Conservation (phyloP, 1,140 invertebrate species). For the Liolophura sinensis region DNA sequence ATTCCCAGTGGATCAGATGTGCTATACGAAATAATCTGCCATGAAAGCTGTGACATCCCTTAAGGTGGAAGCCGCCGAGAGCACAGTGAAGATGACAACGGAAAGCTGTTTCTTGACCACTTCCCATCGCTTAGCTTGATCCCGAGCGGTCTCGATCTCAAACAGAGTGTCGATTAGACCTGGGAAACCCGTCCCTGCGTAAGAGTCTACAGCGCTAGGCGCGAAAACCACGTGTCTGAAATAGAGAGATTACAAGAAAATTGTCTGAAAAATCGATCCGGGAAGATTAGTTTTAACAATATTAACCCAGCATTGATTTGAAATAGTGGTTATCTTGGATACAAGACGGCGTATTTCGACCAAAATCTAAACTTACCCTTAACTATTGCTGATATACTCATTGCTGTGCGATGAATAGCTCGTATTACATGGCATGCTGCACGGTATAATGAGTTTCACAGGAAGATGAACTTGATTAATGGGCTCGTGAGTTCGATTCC, state of each 20-base stretch:
- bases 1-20: too few species aligned
- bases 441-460: too few species aligned
- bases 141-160: constrained; percentile 32
- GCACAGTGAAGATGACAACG: constrained; percentile 36
- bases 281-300: background rate
- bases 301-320: too few species aligned
- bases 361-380: too few species aligned
- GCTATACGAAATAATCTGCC: constrained; percentile 9
- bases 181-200: constrained; percentile 57
- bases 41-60: constrained; percentile 38
- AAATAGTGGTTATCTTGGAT: too few species aligned
- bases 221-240: constrained; percentile 58
- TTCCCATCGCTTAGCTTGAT: constrained; percentile 27
- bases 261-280: background rate
- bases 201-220: constrained; percentile 52
- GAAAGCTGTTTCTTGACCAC: constrained; percentile 42
- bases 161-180: constrained; percentile 56
- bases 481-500: too few species aligned
- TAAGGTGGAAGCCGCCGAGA: constrained; percentile 41
- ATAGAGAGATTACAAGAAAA: constrained; percentile 8
- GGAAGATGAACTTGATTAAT: too few species aligned
- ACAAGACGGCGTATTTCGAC: too few species aligned
- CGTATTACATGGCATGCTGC: too few species aligned
- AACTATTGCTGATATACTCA: too few species aligned
- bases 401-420: too few species aligned